A percentile compares a stretch with the other conserved stretches of the same genome.
These are phyloP conservation scores for Macrosoma leucophasiata DNA, from an alignment of 2,888 invertebrate species.

Conservation along the genomic window DNA sequence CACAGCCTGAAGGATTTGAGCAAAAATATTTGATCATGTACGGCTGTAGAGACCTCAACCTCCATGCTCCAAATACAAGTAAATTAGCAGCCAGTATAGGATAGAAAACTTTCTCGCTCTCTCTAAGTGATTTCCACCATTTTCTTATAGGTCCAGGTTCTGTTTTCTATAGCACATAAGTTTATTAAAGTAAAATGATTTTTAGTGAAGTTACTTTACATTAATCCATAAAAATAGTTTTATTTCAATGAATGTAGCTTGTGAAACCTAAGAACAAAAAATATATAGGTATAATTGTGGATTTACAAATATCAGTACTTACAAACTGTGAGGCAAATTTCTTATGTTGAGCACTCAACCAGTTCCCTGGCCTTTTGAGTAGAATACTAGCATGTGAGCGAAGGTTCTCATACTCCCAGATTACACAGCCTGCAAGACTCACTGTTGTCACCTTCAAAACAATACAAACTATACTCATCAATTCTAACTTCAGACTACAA, in stretches of 20 bases:
- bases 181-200: too few relatives aligned
- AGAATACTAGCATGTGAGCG: conserved; percentile 73
- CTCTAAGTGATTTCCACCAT: conserved; percentile 84
- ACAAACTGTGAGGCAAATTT: conserved; percentile 44
- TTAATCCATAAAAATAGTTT: too few relatives aligned
- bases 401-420: conserved; percentile 90
- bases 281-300: neutral
- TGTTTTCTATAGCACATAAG: conserved; percentile 46
- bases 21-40: conserved; percentile 91
- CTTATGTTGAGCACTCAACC: conserved; percentile 66
- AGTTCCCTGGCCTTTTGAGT: conserved; percentile 67
- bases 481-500: too few relatives aligned
- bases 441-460: conserved; percentile 79
- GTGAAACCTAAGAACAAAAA: too few relatives aligned
- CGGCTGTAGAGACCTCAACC: conserved; percentile 80
- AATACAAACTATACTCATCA: conserved; percentile 9
- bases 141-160: conserved; percentile 60
- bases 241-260: too few relatives aligned
- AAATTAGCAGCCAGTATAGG: conserved; percentile 87
- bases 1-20: conserved; percentile 86
- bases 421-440: conserved; percentile 83
- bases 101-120: conserved; percentile 86
- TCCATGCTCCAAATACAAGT: conserved; percentile 89
- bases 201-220: too few relatives aligned
- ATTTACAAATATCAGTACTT: conserved; percentile 26